phyloP scores from a whole-genome alignment of 2,888 invertebrate genomes.

The Microchrysa polita region DNA sequence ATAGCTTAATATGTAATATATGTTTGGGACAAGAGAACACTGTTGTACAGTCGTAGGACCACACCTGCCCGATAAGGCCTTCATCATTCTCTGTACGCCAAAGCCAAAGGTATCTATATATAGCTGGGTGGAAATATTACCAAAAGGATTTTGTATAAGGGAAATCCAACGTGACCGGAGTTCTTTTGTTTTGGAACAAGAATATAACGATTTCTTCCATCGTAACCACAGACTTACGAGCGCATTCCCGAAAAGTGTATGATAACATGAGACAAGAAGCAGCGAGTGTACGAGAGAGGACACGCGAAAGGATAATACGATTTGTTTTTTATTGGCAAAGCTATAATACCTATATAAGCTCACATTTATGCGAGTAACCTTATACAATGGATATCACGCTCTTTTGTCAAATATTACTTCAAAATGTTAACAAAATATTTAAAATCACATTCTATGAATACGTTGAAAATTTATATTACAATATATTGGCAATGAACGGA shows the following conservation, averaged over 20 bases:
- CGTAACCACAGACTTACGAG: neutral
- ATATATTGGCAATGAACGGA: neutral
- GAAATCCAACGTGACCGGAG: conserved; percentile 46
- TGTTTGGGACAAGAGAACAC: conserved; percentile 46
- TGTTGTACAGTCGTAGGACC: conserved; percentile 1
- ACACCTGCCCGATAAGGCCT: conserved; percentile 31
- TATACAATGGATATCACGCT: neutral
- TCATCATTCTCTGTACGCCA: conserved; percentile 32
- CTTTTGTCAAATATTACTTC: neutral
- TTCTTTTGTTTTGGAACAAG: conserved; percentile 41
- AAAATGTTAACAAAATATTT: neutral
- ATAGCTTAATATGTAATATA: conserved; percentile 51
- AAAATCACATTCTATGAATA: neutral
- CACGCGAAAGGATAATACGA: conserved; percentile 29
- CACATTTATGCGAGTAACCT: neutral
- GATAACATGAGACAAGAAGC: neutral
- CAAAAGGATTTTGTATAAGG: conserved; percentile 32
- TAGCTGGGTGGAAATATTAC: conserved; percentile 5
- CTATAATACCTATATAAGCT: conserved; percentile 38
- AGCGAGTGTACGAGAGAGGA: neutral
- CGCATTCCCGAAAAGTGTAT: neutral
- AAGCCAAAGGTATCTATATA: conserved; percentile 2
- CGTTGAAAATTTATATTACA: neutral
- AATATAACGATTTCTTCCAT: neutral
- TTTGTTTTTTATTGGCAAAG: conserved; percentile 39